phyloP scores from a whole-genome alignment of 2,797 vertebrate species.

The Huso huso region DNA sequence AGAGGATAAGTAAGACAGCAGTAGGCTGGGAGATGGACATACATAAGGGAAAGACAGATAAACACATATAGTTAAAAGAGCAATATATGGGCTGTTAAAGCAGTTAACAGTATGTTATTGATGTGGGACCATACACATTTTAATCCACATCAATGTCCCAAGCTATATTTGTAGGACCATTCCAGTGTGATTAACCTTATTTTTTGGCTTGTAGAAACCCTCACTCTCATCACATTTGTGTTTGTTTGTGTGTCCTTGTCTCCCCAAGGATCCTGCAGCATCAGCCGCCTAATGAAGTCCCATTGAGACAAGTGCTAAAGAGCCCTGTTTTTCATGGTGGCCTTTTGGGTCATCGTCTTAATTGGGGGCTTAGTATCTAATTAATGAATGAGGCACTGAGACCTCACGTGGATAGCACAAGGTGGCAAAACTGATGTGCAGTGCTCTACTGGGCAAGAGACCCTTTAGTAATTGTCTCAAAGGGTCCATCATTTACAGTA shows the following conservation, averaged over 20 bases:
- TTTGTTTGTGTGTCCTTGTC: slow-evolving; percentile 34
- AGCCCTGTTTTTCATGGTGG: slow-evolving; percentile 54
- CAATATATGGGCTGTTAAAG: no score
- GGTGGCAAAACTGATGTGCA: slow-evolving; percentile 45
- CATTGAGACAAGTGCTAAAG: slow-evolving; percentile 44
- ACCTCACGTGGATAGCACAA: slow-evolving; percentile 50
- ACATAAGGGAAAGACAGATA: no score
- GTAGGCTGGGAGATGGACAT: no score
- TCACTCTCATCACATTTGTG: slow-evolving; percentile 21
- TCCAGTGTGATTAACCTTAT: background rate
- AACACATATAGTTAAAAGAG: no score
- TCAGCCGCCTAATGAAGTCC: slow-evolving; percentile 56
- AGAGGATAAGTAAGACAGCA: no score
- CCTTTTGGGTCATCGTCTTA: slow-evolving; percentile 72
- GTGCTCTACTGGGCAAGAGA: slow-evolving; percentile 13
- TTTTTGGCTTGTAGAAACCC: background rate
- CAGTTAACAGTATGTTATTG: no score
- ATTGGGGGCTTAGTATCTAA: slow-evolving; percentile 80
- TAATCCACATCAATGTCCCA: background rate
- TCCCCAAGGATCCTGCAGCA: slow-evolving; percentile 44
- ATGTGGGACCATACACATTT: background rate
- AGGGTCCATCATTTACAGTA: slow-evolving; percentile 29
- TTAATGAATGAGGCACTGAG: slow-evolving; percentile 60
- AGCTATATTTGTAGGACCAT: background rate
- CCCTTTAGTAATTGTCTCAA: slow-evolving; percentile 27